A percentile compares a stretch with the other conserved stretches of the same genome.
These are phyloP conservation scores for Macropis europaea DNA, from an alignment of 2,888 invertebrate genomes.

Conservation along the genomic window DNA sequence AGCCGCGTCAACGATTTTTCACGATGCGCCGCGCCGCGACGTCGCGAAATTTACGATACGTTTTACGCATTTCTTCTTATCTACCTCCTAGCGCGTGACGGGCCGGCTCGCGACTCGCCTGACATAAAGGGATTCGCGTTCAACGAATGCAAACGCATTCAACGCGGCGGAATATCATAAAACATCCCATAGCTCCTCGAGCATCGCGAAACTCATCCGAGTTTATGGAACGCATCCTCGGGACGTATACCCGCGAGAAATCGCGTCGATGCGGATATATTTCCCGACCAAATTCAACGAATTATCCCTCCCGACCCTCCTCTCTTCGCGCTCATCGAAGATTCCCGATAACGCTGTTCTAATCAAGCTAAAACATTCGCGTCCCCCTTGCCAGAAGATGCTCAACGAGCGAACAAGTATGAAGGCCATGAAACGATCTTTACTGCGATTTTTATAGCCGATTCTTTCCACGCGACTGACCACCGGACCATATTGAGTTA, in stretches of 20 bases:
- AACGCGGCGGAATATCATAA: constrained; percentile 42
- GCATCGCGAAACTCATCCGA: constrained; percentile 51
- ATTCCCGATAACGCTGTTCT: no score
- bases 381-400: no score
- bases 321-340: no score
- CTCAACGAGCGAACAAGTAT: no score
- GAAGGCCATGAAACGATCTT: no score
- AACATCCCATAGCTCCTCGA: constrained; percentile 50
- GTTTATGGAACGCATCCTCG: constrained; percentile 46
- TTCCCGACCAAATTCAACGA: constrained; percentile 6
- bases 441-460: no score
- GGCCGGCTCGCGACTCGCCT: constrained; percentile 26
- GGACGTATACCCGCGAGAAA: constrained; percentile 29
- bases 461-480: no score
- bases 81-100: constrained; percentile 37
- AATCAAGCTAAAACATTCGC: no score
- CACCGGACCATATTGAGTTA: no score
- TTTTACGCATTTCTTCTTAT: constrained; percentile 52
- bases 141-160: constrained; percentile 48
- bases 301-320: no score
- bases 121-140: constrained; percentile 47
- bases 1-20: constrained; percentile 24
- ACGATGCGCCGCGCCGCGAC: constrained; percentile 5
- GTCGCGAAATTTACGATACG: constrained; percentile 44
- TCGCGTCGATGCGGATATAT: constrained; percentile 1